A percentile compares a stretch with the other conserved stretches of the same genome.
phyloP scores from a whole-genome alignment of 2,888 invertebrate genomes.

The Phaonia tiefii region DNA sequence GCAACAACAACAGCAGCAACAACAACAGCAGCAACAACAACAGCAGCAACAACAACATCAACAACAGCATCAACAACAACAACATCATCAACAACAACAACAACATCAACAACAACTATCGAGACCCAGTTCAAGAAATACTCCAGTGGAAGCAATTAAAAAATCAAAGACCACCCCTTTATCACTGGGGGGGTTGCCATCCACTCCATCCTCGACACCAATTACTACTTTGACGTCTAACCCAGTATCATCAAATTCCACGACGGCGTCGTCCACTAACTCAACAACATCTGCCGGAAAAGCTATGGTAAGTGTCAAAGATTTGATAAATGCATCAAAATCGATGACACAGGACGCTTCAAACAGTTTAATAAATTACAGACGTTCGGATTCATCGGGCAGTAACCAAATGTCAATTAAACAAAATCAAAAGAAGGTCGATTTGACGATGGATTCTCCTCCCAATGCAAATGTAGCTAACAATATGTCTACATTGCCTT shows the following conservation, averaged over 20 bases:
- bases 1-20: too few species aligned
- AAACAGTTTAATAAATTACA: slow-evolving; percentile 54
- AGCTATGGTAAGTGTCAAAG: slow-evolving; percentile 14
- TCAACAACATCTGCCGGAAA: slow-evolving; percentile 19
- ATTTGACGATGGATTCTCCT: neutral
- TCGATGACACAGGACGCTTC: neutral
- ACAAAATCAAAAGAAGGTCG: slow-evolving; percentile 48
- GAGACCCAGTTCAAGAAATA: slow-evolving; percentile 59
- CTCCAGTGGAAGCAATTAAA: slow-evolving; percentile 17
- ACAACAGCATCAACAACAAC: too few species aligned
- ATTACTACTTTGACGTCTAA: too few species aligned
- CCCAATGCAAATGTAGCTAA: slow-evolving; percentile 28
- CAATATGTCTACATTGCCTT: neutral
- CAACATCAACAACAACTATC: slow-evolving; percentile 56
- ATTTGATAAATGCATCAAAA: slow-evolving; percentile 3
- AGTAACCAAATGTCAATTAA: slow-evolving; percentile 10
- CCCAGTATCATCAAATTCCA: slow-evolving; percentile 20
- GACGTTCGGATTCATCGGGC: slow-evolving; percentile 43
- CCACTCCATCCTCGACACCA: slow-evolving; percentile 33
- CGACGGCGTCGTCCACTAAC: neutral
- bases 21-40: slow-evolving; percentile 52
- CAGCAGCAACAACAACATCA: slow-evolving; percentile 27
- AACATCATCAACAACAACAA: slow-evolving; percentile 47
- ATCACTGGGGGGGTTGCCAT: slow-evolving; percentile 9
- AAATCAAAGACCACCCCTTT: slow-evolving; percentile 20